Evolutionary conservation across 2,113 vertebrate species (phyloP).

Genomic region (Lycaon pictus): DNA sequence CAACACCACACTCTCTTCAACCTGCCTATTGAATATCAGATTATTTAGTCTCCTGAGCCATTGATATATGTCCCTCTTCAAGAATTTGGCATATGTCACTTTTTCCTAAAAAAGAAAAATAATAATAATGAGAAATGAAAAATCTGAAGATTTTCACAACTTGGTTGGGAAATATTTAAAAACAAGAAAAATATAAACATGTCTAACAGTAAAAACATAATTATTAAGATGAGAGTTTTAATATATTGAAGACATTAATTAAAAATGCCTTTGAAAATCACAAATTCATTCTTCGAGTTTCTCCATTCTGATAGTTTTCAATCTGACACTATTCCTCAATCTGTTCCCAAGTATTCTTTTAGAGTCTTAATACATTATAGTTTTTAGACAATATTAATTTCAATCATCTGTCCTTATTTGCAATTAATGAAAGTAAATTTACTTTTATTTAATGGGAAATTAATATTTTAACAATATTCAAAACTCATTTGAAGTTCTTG

Average conservation of each 20-base stretch:
- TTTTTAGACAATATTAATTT: neutral
- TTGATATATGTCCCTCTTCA: accelerated
- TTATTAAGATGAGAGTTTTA: neutral
- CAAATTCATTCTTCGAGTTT: neutral
- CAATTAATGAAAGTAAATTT: neutral
- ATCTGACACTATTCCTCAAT: neutral
- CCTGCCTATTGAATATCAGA: neutral
- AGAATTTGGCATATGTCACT: neutral
- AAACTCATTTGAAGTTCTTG: neutral
- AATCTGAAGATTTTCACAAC: neutral
- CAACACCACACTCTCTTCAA: neutral
- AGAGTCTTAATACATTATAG: neutral
- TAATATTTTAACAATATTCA: conserved; percentile 23
- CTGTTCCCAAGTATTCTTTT: neutral
- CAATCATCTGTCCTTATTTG: neutral
- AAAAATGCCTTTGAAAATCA: neutral
- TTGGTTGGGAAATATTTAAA: neutral
- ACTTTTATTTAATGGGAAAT: neutral
- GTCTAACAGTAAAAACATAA: neutral
- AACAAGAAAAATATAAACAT: neutral
- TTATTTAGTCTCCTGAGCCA: neutral
- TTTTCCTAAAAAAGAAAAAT: neutral
- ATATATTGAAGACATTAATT: neutral
- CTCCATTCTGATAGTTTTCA: neutral
- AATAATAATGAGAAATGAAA: neutral